Evolutionary conservation across 2,797 vertebrate genomes (phyloP).

Genomic region (Cossypha polioptera): DNA sequence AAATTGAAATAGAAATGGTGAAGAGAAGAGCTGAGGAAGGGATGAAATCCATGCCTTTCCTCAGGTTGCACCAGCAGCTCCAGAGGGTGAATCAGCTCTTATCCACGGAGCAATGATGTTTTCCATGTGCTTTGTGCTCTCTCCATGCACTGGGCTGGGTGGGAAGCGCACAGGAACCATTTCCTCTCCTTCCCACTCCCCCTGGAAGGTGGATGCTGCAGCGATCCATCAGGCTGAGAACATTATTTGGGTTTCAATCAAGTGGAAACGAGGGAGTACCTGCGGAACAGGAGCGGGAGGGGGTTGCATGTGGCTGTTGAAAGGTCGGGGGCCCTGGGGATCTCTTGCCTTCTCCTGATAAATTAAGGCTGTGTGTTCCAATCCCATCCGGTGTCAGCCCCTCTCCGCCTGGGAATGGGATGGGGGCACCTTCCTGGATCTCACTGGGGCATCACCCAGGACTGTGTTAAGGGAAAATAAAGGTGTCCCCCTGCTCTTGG

Average conservation of each 20-base stretch:
- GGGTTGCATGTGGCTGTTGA: slow-evolving; percentile 43
- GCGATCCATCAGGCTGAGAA: slow-evolving; percentile 49
- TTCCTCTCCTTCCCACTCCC: slow-evolving; percentile 30
- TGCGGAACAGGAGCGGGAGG: slow-evolving; percentile 7
- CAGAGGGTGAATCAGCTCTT: neutral
- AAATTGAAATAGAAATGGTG: neutral
- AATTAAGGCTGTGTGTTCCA: neutral
- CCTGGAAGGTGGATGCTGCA: neutral
- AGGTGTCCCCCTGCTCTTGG: rapidly evolving
- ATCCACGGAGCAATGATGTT: neutral
- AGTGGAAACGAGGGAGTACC: slow-evolving; percentile 57
- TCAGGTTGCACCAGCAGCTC: neutral
- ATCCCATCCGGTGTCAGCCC: neutral
- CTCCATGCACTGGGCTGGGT: neutral
- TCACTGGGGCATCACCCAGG: rapidly evolving
- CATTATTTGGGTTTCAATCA: slow-evolving; percentile 59
- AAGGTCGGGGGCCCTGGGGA: neutral
- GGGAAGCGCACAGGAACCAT: neutral
- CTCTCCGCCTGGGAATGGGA: neutral
- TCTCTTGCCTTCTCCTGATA: slow-evolving; percentile 7
- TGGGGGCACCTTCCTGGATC: neutral
- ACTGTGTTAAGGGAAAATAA: rapidly evolving
- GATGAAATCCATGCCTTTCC: neutral
- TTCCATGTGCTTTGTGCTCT: slow-evolving; percentile 21
- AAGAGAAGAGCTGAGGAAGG: neutral